Evolutionary conservation across 2,888 invertebrate species (phyloP).

Genomic region (Hydropsyche betteni): DNA sequence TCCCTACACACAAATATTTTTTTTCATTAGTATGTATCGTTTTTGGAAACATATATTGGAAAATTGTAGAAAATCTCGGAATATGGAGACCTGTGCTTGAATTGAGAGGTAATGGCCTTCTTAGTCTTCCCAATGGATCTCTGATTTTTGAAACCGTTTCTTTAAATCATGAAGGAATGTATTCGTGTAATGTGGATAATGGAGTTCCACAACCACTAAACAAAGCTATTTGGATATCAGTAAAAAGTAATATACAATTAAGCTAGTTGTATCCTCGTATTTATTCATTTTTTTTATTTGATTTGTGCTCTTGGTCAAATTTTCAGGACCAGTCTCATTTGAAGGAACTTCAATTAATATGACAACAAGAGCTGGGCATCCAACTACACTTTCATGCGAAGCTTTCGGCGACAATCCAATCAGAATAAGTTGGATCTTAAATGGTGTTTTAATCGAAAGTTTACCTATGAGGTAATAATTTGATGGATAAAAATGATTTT

Average conservation of each 20-base stretch:
- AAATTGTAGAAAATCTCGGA: constrained; percentile 61
- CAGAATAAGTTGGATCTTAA: constrained; percentile 80
- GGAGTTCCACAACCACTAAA: constrained; percentile 63
- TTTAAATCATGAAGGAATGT: constrained; percentile 62
- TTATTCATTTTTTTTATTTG: neutral
- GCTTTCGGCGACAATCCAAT: constrained; percentile 86
- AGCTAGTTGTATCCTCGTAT: too few relatives aligned
- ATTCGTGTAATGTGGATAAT: constrained; percentile 64
- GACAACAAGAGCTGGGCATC: constrained; percentile 78
- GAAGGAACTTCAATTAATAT: constrained; percentile 75
- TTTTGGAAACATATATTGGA: neutral
- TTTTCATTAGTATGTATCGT: neutral
- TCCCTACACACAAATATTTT: neutral
- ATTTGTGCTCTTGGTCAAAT: neutral
- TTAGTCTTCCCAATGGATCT: constrained; percentile 63
- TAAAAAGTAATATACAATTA: constrained; percentile 60
- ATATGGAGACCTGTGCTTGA: constrained; percentile 65
- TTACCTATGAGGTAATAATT: constrained; percentile 58
- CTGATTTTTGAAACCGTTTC: constrained; percentile 64
- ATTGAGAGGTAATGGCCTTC: constrained; percentile 63
- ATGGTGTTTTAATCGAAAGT: constrained; percentile 71
- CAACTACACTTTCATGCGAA: constrained; percentile 76
- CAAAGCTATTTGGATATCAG: constrained; percentile 64
- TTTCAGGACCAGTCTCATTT: constrained; percentile 78
- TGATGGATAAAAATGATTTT: neutral